Percentiles rank a stretch among this genome's conserved stretches.
Conservation (phyloP, 2,113 vertebrate genomes). For the Xenopus borealis region DNA sequence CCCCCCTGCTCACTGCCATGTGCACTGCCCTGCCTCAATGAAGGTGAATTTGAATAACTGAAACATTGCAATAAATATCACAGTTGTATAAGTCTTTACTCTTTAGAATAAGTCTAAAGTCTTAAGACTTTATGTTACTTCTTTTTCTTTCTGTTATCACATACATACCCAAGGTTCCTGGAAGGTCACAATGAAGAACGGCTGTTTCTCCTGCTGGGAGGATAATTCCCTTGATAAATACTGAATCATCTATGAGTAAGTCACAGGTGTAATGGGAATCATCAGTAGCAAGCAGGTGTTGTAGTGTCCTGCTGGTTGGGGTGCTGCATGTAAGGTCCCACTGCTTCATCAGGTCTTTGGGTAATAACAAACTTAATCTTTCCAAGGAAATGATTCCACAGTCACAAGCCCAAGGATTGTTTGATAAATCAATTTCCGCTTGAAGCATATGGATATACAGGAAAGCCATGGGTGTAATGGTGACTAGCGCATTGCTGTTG, state of each 20-base stretch:
- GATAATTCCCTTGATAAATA: slow-evolving; percentile 55
- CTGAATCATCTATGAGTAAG: slow-evolving; percentile 5
- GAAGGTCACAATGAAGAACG: slow-evolving; percentile 40
- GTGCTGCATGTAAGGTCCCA: slow-evolving; percentile 62
- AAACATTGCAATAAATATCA: too few relatives aligned
- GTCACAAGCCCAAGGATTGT: slow-evolving; percentile 71
- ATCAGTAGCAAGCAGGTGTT: slow-evolving; percentile 60
- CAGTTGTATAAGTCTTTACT: too few relatives aligned
- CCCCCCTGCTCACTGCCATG: background rate
- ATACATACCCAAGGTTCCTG: slow-evolving; percentile 20
- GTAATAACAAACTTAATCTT: slow-evolving; percentile 51
- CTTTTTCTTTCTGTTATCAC: background rate
- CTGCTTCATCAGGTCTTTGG: slow-evolving; percentile 55
- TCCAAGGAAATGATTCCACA: slow-evolving; percentile 59
- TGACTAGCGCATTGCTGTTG: slow-evolving; percentile 73
- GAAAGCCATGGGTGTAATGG: slow-evolving; percentile 59
- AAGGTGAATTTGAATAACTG: too few relatives aligned
- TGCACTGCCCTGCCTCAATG: too few relatives aligned
- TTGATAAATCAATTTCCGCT: slow-evolving; percentile 57
- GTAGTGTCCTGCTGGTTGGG: slow-evolving; percentile 52
- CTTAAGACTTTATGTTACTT: too few relatives aligned
- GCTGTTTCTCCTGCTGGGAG: slow-evolving; percentile 55
- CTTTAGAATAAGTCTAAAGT: too few relatives aligned
- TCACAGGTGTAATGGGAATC: slow-evolving; percentile 61
- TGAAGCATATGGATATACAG: slow-evolving; percentile 64